Conservation (phyloP, 2,113 vertebrate species). For the Pollachius pollachius region DNA sequence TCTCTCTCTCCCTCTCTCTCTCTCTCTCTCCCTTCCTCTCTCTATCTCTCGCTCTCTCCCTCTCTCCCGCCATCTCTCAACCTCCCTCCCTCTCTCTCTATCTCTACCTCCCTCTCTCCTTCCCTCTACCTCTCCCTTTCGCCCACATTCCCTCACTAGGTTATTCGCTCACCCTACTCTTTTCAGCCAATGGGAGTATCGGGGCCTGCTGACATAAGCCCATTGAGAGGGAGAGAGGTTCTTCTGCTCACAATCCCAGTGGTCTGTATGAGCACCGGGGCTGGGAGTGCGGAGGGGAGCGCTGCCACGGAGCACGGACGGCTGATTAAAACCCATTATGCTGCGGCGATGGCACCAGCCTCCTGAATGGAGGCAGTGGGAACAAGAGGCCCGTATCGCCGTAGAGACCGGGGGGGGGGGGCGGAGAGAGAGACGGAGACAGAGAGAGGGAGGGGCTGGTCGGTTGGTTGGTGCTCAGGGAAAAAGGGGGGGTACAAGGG, state of each 20-base stretch:
- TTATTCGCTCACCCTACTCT: constrained; percentile 8
- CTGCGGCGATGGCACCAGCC: constrained; percentile 32
- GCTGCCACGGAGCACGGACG: constrained; percentile 38
- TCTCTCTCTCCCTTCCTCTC: constrained; percentile 9
- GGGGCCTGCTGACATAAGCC: constrained; percentile 28
- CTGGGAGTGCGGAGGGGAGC: constrained; percentile 59
- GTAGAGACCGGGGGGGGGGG: background rate
- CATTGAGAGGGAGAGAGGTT: constrained; percentile 30
- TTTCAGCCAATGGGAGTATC: constrained; percentile 25
- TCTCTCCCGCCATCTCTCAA: background rate
- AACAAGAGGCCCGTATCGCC: constrained; percentile 12
- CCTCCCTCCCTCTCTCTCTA: background rate
- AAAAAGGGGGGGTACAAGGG: background rate
- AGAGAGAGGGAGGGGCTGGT: constrained; percentile 30
- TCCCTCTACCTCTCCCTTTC: background rate
- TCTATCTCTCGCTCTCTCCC: constrained; percentile 10
- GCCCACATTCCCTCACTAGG: constrained; percentile 13
- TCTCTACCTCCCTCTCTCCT: constrained; percentile 19
- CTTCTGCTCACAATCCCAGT: constrained; percentile 43
- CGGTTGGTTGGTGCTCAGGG: constrained; percentile 6
- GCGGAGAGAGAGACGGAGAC: background rate
- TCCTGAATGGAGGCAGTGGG: constrained; percentile 52
- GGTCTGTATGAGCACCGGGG: constrained; percentile 28
- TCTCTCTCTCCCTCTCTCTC: constrained; percentile 2
- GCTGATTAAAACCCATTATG: constrained; percentile 61